Conservation (phyloP, 2,113 vertebrate species). For the Calcarius ornatus region DNA sequence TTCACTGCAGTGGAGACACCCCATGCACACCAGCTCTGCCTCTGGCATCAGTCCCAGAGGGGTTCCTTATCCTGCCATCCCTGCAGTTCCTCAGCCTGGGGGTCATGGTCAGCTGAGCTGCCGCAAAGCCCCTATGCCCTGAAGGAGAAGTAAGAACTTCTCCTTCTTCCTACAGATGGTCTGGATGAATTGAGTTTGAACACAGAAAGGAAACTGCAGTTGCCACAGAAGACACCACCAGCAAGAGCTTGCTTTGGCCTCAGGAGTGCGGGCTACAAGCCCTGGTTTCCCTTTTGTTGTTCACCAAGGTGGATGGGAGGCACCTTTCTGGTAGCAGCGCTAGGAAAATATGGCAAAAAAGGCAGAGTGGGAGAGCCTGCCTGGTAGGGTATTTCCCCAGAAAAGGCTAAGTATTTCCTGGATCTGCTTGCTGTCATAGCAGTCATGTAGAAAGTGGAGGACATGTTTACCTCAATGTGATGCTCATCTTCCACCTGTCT, state of each 20-base stretch:
- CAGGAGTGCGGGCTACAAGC: fast-evolving
- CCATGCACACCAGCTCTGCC: neutral
- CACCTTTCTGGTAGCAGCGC: neutral
- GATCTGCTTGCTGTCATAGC: neutral
- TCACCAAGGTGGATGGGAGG: fast-evolving
- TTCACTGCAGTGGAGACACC: neutral
- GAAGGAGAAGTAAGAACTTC: neutral
- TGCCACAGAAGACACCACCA: neutral
- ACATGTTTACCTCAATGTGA: fast-evolving
- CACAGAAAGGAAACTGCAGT: neutral
- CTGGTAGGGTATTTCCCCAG: neutral
- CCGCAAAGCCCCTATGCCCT: neutral
- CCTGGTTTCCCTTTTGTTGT: neutral
- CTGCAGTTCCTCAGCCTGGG: neutral
- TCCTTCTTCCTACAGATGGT: neutral
- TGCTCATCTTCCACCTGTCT: neutral
- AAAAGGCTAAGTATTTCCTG: neutral
- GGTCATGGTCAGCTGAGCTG: neutral
- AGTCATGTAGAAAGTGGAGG: neutral
- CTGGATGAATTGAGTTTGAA: neutral
- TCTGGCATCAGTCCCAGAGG: neutral
- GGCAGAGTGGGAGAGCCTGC: neutral
- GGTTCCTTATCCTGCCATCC: neutral
- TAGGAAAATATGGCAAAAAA: neutral
- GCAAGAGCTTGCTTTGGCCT: neutral